Evolutionary conservation across 2,888 invertebrate species (phyloP), one percentile per base, ranked within the genome.

Genomic region (Drosophila antonietae): DNA sequence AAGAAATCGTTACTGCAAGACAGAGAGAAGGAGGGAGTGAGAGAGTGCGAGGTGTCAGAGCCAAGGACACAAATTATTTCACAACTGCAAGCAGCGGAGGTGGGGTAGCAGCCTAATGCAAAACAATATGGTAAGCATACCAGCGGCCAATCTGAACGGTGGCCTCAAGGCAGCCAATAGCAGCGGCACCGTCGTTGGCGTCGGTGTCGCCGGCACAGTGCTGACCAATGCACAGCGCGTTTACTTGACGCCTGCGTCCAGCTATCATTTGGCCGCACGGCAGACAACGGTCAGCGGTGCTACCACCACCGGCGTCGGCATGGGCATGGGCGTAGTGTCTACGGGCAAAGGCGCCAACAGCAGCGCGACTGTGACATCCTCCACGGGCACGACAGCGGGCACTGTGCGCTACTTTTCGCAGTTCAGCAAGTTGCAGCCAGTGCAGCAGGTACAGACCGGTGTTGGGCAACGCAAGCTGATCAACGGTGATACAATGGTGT

Each of bases 111-210:
- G 89, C 64, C 78, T 92, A 68, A 90, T 92, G 88, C 92, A 91
- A 73, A 92, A 92, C 87, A 91, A 93, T 82, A 90, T 92, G 91
- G 92, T 93, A 60, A 92, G 91, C 73, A 84, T 92, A 76, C 92
- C 92, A 51, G 86, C 91, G 78, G 90, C 90, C 78, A 92, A 88
- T 71, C 80, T 88, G 56, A 91, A 90, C 58, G 86, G 89, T 53
- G 88, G 87, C 71, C 58, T 84, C 3, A 84, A 84, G 74, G 81
- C 86, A 60, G 68, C 88, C 47, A 81, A 68, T 46, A 72, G 62
- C 49, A 68, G 62, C 33, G 81, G 75, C 20, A 69, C 59, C 23
- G 82, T 80, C n/a, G 68, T 73, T 8, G 57, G 68, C 43, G 59
- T 59, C 14, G 57, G 57, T 20, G 87, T 86, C 8, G 37, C 73